Evolutionary conservation across 2,797 vertebrate species (phyloP).

Genomic region (Coendou prehensilis): DNA sequence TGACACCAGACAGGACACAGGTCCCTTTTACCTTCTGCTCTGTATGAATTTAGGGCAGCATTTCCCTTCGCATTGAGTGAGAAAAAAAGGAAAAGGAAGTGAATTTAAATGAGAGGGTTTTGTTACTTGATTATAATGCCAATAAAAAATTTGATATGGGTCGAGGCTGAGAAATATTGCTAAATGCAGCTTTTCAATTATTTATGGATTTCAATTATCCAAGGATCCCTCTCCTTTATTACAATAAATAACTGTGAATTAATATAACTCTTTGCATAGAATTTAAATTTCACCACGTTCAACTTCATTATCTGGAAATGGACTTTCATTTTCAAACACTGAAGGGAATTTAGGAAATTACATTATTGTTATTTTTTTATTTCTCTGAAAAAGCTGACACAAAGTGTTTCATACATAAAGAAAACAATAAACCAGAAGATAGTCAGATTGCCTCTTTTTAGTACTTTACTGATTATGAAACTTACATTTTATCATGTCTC

Average conservation of each 20-base stretch:
- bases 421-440: constrained; percentile 46
- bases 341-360: constrained; percentile 72
- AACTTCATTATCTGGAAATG: constrained; percentile 81
- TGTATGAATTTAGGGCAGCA: constrained; percentile 11
- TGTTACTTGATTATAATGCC: constrained; percentile 40
- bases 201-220: constrained; percentile 73
- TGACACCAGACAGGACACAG: not conserved
- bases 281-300: constrained; percentile 71
- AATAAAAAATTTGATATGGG: constrained; percentile 58
- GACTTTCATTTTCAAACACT: constrained; percentile 72
- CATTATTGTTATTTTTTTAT: constrained; percentile 54
- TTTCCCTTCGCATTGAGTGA: not conserved
- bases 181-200: constrained; percentile 74
- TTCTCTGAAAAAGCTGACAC: constrained; percentile 70
- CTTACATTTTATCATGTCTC: not conserved
- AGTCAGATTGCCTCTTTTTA: not conserved
- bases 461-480: constrained; percentile 28
- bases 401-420: constrained; percentile 39
- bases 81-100: not conserved
- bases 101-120: constrained; percentile 68
- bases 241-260: constrained; percentile 74
- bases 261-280: constrained; percentile 61
- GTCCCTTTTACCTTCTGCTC: not conserved
- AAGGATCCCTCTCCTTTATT: constrained; percentile 31
- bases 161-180: constrained; percentile 61